Percentiles rank a stretch among this genome's conserved stretches.
Evolutionary conservation across 35 echinoderm and acorn worm species (phyloP).

Genomic region (Apostichopus californicus): DNA sequence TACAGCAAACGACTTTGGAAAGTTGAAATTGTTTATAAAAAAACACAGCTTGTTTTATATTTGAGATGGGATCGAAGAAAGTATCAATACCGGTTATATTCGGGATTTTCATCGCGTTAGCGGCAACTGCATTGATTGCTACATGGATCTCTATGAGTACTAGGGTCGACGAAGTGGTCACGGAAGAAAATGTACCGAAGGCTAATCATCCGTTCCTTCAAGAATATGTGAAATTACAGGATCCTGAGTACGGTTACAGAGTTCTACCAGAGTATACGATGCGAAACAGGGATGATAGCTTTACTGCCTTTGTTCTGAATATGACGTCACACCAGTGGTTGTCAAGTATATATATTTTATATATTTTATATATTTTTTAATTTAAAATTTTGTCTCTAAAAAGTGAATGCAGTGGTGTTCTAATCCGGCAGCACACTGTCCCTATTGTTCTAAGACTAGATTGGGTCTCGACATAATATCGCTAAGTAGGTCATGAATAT

Average conservation of each 20-base stretch:
- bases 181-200: background rate
- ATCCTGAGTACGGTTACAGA: slow-evolving; percentile 21
- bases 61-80: background rate
- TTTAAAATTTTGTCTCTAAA: too few species aligned
- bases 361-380: too few species aligned
- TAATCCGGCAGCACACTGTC: too few species aligned
- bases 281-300: background rate
- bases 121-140: background rate
- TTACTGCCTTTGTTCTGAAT: slow-evolving; percentile 50
- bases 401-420: too few species aligned
- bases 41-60: too few species aligned
- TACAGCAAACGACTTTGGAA: too few species aligned
- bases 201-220: slow-evolving; percentile 15
- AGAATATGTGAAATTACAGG: slow-evolving; percentile 36
- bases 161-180: background rate
- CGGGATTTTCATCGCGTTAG: background rate
- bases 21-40: too few species aligned
- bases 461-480: too few species aligned
- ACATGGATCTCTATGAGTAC: slow-evolving; percentile 37
- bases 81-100: background rate
- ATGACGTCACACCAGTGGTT: slow-evolving; percentile 63
- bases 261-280: slow-evolving; percentile 32
- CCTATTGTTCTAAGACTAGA: too few species aligned
- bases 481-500: too few species aligned
- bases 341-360: slow-evolving; percentile 32